Base-by-base conservation (phyloP, 2,888 invertebrate species). In the Andrena bucephala region DNA sequence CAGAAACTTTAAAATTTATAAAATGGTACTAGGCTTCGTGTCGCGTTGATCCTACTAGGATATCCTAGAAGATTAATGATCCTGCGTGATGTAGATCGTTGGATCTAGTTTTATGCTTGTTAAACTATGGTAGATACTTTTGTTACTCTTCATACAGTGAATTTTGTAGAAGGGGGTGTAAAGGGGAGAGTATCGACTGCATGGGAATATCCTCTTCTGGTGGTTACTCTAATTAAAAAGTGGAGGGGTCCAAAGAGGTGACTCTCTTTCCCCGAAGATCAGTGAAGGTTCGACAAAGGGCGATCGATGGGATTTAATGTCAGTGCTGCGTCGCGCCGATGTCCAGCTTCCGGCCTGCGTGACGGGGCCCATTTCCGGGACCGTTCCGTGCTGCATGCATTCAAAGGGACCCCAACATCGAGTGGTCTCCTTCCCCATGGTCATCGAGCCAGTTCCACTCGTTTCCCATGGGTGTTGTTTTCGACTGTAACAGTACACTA, bases 401-500 rank as follows among this genome's bases (percentile, higher is more conserved):
- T 81, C 77, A 83, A 80, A 76, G 83, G 85, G 86, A 88, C 85
- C 84, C 74, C 84, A 79, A 82, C 67, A 80, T 83, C 82, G 78
- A 80, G 69, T 72, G 78, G 84, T 81, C 80, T 79, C 80, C 81
- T 81, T 87, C 75, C 74, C 79, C 79, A 73, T 79, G 79, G 77
- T 86, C 81, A 85, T 85, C 59, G 83, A 4, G 63, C 57, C 36
- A 81, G 77, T 85, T 76, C 72, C 70, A 77, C 67, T 88, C 63
- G 81, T 84, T 89, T 91, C 89, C 87, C 90, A 90, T 87, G 90
- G 85, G 87, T 88, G 73, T 86, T 86, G 77, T 80, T 87, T 90
- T 86, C 83, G 73, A 82, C 20, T 60, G 75, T 74, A 73, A 80
- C 80, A 70, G 52, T 74, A 84, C 70, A 62, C 84, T 84, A 80